phyloP scores from a whole-genome alignment of 2,888 invertebrate genomes.

The Dione vanillae region DNA sequence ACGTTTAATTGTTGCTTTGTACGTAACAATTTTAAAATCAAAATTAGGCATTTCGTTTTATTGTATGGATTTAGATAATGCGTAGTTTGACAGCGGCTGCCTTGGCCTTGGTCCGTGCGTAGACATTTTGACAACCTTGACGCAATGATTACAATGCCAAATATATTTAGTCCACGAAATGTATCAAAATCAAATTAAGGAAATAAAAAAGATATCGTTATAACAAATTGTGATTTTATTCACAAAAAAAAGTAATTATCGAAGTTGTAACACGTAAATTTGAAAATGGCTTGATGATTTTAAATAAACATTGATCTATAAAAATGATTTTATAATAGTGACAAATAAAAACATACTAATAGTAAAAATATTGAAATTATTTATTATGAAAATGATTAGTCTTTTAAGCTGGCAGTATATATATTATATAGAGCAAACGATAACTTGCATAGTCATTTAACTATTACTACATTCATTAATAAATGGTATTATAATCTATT shows the following conservation, averaged over 20 bases:
- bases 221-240: not conserved
- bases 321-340: too few relatives aligned
- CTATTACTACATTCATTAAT: not conserved
- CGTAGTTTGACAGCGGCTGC: constrained; percentile 29
- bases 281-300: too few relatives aligned
- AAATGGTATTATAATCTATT: not conserved
- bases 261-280: not conserved
- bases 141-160: constrained; percentile 35
- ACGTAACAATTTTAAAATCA: not conserved
- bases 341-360: too few relatives aligned
- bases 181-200: not conserved
- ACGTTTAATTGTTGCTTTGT: not conserved
- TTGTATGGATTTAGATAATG: constrained; percentile 14
- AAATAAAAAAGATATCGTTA: constrained; percentile 8
- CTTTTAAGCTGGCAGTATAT: too few relatives aligned
- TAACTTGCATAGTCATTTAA: not conserved
- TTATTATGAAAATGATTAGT: too few relatives aligned
- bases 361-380: too few relatives aligned
- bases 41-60: not conserved
- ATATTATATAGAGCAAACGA: too few relatives aligned
- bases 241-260: not conserved
- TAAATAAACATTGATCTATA: too few relatives aligned
- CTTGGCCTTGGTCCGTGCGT: constrained; percentile 37
- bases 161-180: constrained; percentile 7
- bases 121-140: constrained; percentile 32